Conservation (phyloP, 2,113 vertebrate species). For the Prinia subflava region DNA sequence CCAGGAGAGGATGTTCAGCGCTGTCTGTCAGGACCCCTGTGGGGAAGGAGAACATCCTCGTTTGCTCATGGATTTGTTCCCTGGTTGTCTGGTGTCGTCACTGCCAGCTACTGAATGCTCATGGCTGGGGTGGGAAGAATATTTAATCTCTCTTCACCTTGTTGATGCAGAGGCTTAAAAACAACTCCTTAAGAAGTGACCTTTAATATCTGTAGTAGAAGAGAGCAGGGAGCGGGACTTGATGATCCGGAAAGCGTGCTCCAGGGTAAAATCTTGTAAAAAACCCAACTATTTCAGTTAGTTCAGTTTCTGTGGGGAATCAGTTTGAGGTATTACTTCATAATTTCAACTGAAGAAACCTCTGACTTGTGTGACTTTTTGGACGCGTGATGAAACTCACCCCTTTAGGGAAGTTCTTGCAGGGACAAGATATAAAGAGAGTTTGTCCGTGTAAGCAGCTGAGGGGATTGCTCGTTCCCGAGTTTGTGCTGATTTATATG, state of each 20-base stretch:
- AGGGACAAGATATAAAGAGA: neutral
- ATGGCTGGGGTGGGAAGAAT: neutral
- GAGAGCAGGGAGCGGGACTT: neutral
- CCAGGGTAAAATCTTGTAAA: neutral
- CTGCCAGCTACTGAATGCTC: neutral
- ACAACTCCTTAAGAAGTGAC: neutral
- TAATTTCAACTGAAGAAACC: slow-evolving; percentile 2
- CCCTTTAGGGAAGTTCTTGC: slow-evolving; percentile 5
- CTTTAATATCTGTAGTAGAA: neutral
- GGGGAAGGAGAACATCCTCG: neutral
- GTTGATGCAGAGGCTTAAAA: neutral
- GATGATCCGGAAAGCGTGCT: neutral
- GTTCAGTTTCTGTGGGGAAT: neutral
- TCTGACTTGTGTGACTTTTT: neutral
- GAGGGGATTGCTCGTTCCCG: accelerated
- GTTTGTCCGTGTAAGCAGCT: neutral
- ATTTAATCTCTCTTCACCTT: neutral
- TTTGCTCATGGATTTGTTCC: neutral
- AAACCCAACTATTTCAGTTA: neutral
- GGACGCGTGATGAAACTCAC: neutral
- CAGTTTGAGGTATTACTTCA: neutral
- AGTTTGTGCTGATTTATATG: neutral
- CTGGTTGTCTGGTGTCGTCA: accelerated
- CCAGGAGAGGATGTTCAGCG: accelerated
- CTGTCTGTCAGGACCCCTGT: accelerated